These are phyloP conservation scores for Drosophila anceps DNA, from an alignment of 2,888 invertebrate species.

Conservation along the genomic window DNA sequence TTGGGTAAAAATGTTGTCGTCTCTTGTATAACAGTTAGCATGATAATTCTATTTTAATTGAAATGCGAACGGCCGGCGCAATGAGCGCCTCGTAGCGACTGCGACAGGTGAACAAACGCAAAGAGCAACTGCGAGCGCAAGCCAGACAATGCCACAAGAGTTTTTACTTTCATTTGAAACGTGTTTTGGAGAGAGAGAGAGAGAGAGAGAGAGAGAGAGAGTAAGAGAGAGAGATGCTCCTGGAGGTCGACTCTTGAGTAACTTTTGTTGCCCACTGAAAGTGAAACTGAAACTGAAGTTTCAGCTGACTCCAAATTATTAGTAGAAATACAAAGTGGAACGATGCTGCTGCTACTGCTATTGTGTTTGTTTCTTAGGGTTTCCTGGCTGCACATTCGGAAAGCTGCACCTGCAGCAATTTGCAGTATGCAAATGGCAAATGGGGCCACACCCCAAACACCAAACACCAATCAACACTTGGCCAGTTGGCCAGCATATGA, in stretches of 20 bases:
- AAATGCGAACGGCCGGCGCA: conserved; percentile 46
- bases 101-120: conserved; percentile 73
- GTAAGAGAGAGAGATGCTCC: conserved; percentile 11
- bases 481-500: conserved; percentile 9
- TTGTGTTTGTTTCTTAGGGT: conserved; percentile 34
- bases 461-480: conserved; percentile 73
- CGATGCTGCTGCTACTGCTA: conserved; percentile 2
- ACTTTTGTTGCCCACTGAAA: conserved; percentile 70
- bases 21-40: conserved; percentile 53
- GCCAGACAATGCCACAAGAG: conserved; percentile 72
- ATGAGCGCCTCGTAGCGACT: conserved; percentile 31
- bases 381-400: conserved; percentile 25
- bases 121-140: conserved; percentile 27
- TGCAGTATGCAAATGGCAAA: conserved; percentile 51
- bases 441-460: conserved; percentile 66
- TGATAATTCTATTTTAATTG: conserved; percentile 72
- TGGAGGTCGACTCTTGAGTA: conserved; percentile 57
- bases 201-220: background rate
- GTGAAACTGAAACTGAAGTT: conserved; percentile 61
- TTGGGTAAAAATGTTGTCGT: conserved; percentile 9
- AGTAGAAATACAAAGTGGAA: background rate
- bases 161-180: conserved; percentile 84
- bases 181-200: conserved; percentile 69
- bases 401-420: conserved; percentile 64
- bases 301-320: background rate